Base-by-base conservation (phyloP, 2,113 vertebrate species). In the Centropristis striata region DNA sequence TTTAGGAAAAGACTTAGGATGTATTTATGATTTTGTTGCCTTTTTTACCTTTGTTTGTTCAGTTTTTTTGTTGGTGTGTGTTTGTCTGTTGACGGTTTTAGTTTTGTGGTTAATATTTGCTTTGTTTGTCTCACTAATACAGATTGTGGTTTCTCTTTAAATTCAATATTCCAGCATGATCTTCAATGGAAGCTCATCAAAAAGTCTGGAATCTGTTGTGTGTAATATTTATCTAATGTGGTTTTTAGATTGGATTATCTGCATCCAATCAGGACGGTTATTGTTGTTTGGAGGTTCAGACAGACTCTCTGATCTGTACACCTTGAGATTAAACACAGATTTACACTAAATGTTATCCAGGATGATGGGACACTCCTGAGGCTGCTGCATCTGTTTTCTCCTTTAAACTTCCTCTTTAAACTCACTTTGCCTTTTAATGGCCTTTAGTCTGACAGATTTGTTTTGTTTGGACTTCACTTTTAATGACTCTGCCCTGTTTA, bases 181-280 rank as follows among this genome's bases (percentile, higher is more conserved):
- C 32, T 66, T 71, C 4, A 2, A 1, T 71, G 61, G 18, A 61
- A 73, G 55, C 54, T 73, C 12, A 13, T 76, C 28, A 27, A 61
- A 77, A 83, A 46, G 27, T 63, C 21, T 61, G 42, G 37, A 41
- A 70, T 77, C 74, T 74, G 75, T 49, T 80, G 49, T 20, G 50
- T 69, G 55, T 51, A 77, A 86, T 82, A 69, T 68, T 10, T 4
- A 25, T 61, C 61, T 61, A 83, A 75, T 84, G 75, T 71, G 83
- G 47, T 84, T 15, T 58, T 58, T 63, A 2, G 73, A 90, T 86
- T 74, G 81, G 86, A 86, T 88, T 88, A 90, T 28, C 11, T 23
- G 61, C 12, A 75, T 82, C 65, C 58, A 82, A 80, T 89, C 85
- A 80, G 1, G 4, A 57, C 20, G 6, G 12, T 81, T 50, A n/a